Base-by-base conservation (phyloP, 2,113 vertebrate genomes). In the Neofelis nebulosa region DNA sequence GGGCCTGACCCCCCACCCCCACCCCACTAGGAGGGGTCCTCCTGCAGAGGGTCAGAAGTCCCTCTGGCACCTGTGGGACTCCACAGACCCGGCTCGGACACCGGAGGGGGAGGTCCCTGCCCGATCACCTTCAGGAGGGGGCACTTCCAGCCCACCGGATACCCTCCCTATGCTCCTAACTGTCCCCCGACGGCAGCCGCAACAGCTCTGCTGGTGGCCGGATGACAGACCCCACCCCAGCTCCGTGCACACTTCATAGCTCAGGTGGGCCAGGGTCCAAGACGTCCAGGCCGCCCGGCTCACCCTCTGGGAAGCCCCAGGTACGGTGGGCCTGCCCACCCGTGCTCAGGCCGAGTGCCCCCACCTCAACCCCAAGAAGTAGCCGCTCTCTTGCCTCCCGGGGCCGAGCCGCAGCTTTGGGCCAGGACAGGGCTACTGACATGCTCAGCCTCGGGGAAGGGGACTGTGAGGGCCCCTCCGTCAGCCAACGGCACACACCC, bases 101-200 rank as follows among this genome's bases (percentile, higher is more conserved):
- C 57, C 38, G 0, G 27, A 12, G 21, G 14, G 23, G 14, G 23
- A 12, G 36, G 7, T 1, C n/a, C 16, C 89, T 41, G 9, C 31
- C 66, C 16, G 38, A 41, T 36, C 73, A 55, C n/a, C 19, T 5
- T 9, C 7, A 36, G 33, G n/a, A 81, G n/a, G 21, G 48, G n/a
- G 31, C 13, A 0, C 33, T 10, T 27, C 38, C n/a, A 4, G 16
- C 45, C 83, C 14, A 3, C 45, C 0, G 33, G 19, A 27, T 25
- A 0, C 1, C 33, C 18, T 13, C 38, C 71, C 9, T 3, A 10
- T 4, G 29, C n/a, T 48, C 36, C 14, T 50, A 33, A 33, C 68
- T 4, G 27, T 8, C 14, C 69, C 38, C 68, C 45, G 33, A 3
- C 1, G 16, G 80, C 33, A 61, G 66, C 13, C 5, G 0, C 33